Evolutionary conservation across 2,797 vertebrate species (phyloP).

Genomic region (Ctenopoma kingsleyae): DNA sequence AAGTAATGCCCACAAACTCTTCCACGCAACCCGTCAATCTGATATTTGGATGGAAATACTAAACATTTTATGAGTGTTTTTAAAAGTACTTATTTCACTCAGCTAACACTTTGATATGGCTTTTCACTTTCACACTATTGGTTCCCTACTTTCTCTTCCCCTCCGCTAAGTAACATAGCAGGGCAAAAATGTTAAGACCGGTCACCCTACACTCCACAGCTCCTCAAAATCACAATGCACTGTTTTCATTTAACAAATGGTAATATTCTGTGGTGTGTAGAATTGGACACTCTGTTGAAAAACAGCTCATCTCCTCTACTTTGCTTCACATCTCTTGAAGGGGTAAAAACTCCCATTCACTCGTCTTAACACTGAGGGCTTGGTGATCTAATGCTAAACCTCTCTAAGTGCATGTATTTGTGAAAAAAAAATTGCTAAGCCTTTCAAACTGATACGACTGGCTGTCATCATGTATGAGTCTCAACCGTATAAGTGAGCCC

Average conservation of each 20-base stretch:
- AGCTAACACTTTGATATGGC: conserved; percentile 49
- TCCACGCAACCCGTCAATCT: conserved; percentile 51
- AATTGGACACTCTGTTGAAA: conserved; percentile 70
- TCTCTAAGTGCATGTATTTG: conserved; percentile 70
- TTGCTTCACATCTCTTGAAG: conserved; percentile 68
- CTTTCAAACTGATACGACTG: conserved; percentile 74
- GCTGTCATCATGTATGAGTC: conserved; percentile 73
- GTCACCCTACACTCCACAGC: conserved; percentile 60
- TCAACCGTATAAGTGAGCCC: conserved; percentile 78
- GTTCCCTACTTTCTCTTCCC: conserved; percentile 44
- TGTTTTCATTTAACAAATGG: conserved; percentile 66
- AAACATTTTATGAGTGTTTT: conserved; percentile 55
- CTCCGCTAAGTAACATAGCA: conserved; percentile 55
- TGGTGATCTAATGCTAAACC: conserved; percentile 69
- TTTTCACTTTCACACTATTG: conserved; percentile 48
- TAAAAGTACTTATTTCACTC: conserved; percentile 56
- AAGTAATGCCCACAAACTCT: conserved; percentile 61
- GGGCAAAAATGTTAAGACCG: conserved; percentile 67
- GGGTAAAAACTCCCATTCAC: conserved; percentile 78
- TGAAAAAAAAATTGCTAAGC: conserved; percentile 68
- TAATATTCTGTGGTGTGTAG: conserved; percentile 64
- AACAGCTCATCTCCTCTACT: conserved; percentile 64
- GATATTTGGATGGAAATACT: conserved; percentile 71
- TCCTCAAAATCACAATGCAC: conserved; percentile 71
- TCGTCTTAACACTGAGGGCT: conserved; percentile 67